These are phyloP conservation scores for Patella depressa DNA, from an alignment of 2,888 invertebrate species.

Conservation along the genomic window DNA sequence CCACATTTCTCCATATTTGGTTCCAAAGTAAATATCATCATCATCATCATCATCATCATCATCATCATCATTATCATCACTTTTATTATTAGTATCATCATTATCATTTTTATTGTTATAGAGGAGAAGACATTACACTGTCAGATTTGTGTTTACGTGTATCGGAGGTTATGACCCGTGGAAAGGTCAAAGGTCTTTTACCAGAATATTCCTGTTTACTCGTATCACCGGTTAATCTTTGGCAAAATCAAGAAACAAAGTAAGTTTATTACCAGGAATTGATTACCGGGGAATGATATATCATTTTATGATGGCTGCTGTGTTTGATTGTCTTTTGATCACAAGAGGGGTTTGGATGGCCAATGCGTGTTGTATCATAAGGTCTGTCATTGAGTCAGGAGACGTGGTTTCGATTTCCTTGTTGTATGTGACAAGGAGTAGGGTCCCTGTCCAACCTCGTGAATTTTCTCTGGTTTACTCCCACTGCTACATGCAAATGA, in stretches of 20 bases:
- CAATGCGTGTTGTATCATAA: no score
- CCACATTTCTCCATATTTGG: no score
- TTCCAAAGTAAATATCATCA: background rate
- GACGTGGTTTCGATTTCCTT: no score
- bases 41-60: constrained; percentile 15
- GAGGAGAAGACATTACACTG: constrained; percentile 75
- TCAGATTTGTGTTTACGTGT: constrained; percentile 89
- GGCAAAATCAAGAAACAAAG: constrained; percentile 75
- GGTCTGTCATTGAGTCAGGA: no score
- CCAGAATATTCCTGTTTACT: constrained; percentile 94
- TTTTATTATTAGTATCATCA: background rate
- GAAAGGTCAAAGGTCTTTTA: constrained; percentile 71
- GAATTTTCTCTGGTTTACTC: no score
- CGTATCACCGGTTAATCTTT: constrained; percentile 93
- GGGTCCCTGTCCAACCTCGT: no score
- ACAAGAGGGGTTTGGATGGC: no score
- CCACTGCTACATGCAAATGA: no score
- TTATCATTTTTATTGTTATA: constrained; percentile 28
- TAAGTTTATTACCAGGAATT: constrained; percentile 24
- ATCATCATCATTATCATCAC: background rate
- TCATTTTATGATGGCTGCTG: no score
- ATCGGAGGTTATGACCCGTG: constrained; percentile 75
- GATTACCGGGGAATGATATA: no score
- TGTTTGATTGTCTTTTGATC: no score
- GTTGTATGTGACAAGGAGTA: no score